Evolutionary conservation across 2,888 invertebrate genomes (phyloP).

Genomic region (Parochlus steinenii): DNA sequence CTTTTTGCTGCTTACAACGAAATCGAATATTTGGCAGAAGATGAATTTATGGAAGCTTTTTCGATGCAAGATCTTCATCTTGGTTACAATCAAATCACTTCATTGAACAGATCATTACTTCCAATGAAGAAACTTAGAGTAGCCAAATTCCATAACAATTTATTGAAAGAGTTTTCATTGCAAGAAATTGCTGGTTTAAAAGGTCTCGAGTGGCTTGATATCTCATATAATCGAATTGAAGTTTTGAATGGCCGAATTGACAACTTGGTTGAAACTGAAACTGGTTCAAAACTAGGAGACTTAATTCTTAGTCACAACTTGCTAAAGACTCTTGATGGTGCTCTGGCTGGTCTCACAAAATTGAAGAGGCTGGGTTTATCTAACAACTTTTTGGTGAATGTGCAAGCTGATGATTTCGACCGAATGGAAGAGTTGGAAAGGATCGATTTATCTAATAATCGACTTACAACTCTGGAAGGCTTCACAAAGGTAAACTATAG

Average conservation of each 20-base stretch:
- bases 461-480: conserved; percentile 58
- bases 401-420: conserved; percentile 61
- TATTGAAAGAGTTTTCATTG: conserved; percentile 59
- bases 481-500: conserved; percentile 68
- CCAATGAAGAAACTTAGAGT: conserved; percentile 48
- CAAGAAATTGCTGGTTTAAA: conserved; percentile 60
- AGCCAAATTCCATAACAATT: conserved; percentile 61
- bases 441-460: conserved; percentile 64
- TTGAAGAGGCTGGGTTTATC: conserved; percentile 56
- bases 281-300: conserved; percentile 47
- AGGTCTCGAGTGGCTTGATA: conserved; percentile 51
- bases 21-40: conserved; percentile 54
- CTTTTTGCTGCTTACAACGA: conserved; percentile 57
- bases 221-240: conserved; percentile 58
- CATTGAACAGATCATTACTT: conserved; percentile 54
- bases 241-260: conserved; percentile 47
- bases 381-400: conserved; percentile 53
- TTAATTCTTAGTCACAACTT: conserved; percentile 59
- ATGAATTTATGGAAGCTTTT: conserved; percentile 59
- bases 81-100: conserved; percentile 52
- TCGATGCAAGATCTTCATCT: conserved; percentile 51
- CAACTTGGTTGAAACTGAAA: conserved; percentile 55
- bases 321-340: conserved; percentile 52
- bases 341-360: conserved; percentile 56
- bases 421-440: conserved; percentile 56